phyloP scores from a whole-genome alignment of 2,113 vertebrate genomes.

The Dascyllus trimaculatus region DNA sequence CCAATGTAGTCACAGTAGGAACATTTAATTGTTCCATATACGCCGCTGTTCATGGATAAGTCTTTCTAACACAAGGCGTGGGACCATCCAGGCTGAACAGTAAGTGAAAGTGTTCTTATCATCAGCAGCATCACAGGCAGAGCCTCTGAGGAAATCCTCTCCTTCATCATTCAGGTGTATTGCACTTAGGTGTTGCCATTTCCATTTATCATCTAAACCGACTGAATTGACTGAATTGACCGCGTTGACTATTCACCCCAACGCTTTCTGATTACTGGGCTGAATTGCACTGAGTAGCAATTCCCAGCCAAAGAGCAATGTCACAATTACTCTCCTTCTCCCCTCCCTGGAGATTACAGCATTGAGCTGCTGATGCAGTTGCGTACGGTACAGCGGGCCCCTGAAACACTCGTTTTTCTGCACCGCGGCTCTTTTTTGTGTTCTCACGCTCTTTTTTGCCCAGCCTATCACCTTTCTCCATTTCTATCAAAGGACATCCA shows the following conservation, averaged over 20 bases:
- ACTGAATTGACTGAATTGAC: constrained; percentile 53
- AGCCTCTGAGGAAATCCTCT: neutral
- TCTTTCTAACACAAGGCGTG: neutral
- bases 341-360: constrained; percentile 58
- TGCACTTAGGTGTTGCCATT: constrained; percentile 37
- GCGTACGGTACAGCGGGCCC: constrained; percentile 34
- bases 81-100: neutral
- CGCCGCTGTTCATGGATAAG: neutral
- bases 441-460: constrained; percentile 68
- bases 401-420: constrained; percentile 69
- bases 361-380: constrained; percentile 76
- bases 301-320: constrained; percentile 73
- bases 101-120: neutral
- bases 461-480: constrained; percentile 76
- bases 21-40: neutral
- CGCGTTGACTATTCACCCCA: constrained; percentile 55
- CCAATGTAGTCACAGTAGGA: neutral
- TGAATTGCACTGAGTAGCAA: constrained; percentile 64
- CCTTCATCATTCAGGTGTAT: constrained; percentile 24
- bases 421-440: constrained; percentile 70
- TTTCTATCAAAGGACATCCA: constrained; percentile 75
- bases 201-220: constrained; percentile 51
- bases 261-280: constrained; percentile 60
- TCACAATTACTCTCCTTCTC: constrained; percentile 69
- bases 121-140: neutral